These are phyloP conservation scores for Oncorhynchus tshawytscha DNA, from an alignment of 2,113 vertebrate species.

Conservation along the genomic window DNA sequence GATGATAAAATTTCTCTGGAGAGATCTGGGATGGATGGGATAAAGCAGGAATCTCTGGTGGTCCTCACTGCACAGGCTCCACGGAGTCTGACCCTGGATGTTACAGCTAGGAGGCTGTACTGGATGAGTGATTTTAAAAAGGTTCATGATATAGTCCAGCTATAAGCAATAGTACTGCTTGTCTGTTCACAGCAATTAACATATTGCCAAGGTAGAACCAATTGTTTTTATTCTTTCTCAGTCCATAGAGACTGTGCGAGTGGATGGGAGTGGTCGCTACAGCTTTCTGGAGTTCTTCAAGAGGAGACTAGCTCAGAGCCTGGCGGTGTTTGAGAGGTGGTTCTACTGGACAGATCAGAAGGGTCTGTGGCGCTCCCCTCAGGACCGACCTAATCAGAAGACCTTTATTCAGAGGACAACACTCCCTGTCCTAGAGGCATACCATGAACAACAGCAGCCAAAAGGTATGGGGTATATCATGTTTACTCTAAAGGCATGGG, in stretches of 20 bases:
- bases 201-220: background rate
- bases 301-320: constrained; percentile 50
- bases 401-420: constrained; percentile 63
- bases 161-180: background rate
- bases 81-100: constrained; percentile 78
- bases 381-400: constrained; percentile 51
- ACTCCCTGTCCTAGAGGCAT: constrained; percentile 63
- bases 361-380: constrained; percentile 67
- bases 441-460: constrained; percentile 79
- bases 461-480: constrained; percentile 57
- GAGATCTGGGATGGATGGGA: constrained; percentile 86
- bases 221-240: constrained; percentile 45
- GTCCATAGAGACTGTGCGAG: constrained; percentile 82
- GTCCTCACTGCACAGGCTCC: constrained; percentile 78
- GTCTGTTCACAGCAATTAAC: background rate
- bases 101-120: constrained; percentile 77
- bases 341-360: constrained; percentile 82
- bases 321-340: constrained; percentile 77
- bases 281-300: constrained; percentile 73
- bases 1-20: constrained; percentile 74
- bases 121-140: constrained; percentile 87
- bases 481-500: too few species aligned
- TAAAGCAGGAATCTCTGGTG: constrained; percentile 65
- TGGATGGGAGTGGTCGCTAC: constrained; percentile 77
- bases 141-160: constrained; percentile 57